Conservation (phyloP, 1,140 invertebrate species). For the Leptinotarsa undecemlineata region DNA sequence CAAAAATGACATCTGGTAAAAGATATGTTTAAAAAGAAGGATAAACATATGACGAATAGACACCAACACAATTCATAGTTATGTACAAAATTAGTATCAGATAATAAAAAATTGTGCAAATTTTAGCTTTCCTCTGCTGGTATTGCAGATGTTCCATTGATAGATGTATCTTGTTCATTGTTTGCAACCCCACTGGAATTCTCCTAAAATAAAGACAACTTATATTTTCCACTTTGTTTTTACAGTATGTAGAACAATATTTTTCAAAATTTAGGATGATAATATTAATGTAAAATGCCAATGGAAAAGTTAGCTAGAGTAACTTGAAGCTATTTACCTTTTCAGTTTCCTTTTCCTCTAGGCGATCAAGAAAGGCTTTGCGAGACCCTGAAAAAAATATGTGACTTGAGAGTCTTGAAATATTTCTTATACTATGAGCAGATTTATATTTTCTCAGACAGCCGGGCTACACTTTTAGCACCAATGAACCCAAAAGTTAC, state of each 20-base stretch:
- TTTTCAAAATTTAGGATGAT: too few species aligned
- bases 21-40: neutral
- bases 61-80: neutral
- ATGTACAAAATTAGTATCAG: constrained; percentile 3
- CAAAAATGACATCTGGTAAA: neutral
- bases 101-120: neutral
- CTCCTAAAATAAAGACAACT: constrained; percentile 21
- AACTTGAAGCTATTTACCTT: constrained; percentile 14
- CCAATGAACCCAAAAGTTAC: too few species aligned
- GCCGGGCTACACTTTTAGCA: neutral
- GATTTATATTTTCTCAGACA: neutral
- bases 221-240: neutral
- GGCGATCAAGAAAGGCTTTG: constrained; percentile 37
- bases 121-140: constrained; percentile 4
- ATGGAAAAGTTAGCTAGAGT: neutral
- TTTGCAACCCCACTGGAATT: constrained; percentile 26
- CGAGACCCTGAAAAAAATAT: constrained; percentile 38
- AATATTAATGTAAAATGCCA: too few species aligned
- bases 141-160: constrained; percentile 14
- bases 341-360: constrained; percentile 39
- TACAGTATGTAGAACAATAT: too few species aligned
- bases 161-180: constrained; percentile 7
- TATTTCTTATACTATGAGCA: neutral
- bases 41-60: constrained; percentile 1
- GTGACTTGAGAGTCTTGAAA: too few species aligned